Evolutionary conservation across 1,140 invertebrate species (phyloP), one percentile per base, ranked within the genome.

Genomic region (Drosophila pseudoobscura): DNA sequence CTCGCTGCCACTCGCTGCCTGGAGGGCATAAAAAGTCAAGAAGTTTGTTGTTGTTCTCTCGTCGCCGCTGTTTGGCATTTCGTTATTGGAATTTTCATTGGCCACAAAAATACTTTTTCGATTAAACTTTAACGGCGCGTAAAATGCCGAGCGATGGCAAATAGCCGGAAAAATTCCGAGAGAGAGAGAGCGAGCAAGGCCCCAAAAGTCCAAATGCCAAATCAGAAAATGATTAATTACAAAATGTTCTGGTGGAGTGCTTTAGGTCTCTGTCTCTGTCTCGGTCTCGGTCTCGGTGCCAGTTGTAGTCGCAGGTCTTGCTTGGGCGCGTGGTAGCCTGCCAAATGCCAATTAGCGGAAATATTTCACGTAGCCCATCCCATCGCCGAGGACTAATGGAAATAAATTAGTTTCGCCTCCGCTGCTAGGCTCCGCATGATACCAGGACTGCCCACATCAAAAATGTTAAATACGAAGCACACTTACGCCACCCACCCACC

Each of bases 111-210:
- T 80, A 87, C 82, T 87, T 85, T 85, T 85, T 85, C 80, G 82
- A 85, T 85, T 85, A 87, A 87, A 85, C 80, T 85, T 85, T 87
- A 85, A 87, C 82, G 78, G 82, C 77, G 80, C 80, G 80, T 85
- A 79, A 85, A 85, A 85, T 74, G 60, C 63, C 63, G 51, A 49
- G 49, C 41, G 70, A 46, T 56, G 70, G 44, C 55, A 65, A 78
- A 66, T 76, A 61, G 62, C 50, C 43, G 58, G 58, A 62, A 79
- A 62, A 78, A 70, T 70, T 53, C 64, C 44, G 6, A 61, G 29
- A 20, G 29, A 26, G 9, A 17, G 17, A 17, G 39, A 26, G 24
- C 24, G 5, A 26, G 35, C 20, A 39, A 8, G 29, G 6, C 22
- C 41, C 43, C 31, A 13, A 11, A 58, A 26, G 51, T 46, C 41